Percentiles rank a stretch among this genome's conserved stretches.
phyloP scores from a whole-genome alignment of 2,797 vertebrate species.

The Pogoniulus pusillus region DNA sequence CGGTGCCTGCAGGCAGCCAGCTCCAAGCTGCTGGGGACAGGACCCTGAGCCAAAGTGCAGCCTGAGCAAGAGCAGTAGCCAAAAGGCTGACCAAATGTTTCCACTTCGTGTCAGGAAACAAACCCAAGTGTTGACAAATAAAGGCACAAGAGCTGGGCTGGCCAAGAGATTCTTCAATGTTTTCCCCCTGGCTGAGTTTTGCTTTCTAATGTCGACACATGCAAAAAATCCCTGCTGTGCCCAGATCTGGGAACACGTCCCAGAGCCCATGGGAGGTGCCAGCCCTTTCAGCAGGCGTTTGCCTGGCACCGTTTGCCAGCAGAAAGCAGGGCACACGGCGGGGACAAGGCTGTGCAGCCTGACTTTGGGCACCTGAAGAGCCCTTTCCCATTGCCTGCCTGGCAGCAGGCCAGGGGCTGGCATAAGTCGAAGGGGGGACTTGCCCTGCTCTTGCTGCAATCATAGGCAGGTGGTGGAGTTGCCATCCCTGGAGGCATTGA shows the following conservation, averaged over 20 bases:
- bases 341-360: background rate
- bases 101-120: conserved; percentile 17
- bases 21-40: background rate
- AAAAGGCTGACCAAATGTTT: conserved; percentile 19
- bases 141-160: background rate
- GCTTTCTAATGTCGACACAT: conserved; percentile 36
- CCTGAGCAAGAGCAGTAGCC: background rate
- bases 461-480: too few relatives aligned
- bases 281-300: background rate
- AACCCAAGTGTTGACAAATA: conserved; percentile 48
- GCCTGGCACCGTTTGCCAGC: background rate
- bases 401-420: background rate
- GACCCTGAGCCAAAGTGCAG: background rate
- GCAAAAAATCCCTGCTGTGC: background rate
- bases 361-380: background rate
- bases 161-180: background rate
- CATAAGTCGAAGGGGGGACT: rapidly evolving
- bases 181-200: background rate
- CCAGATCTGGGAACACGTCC: conserved; percentile 49
- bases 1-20: background rate
- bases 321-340: background rate
- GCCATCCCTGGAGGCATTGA: too few relatives aligned
- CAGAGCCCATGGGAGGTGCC: conserved; percentile 13
- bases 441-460: background rate
- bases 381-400: too few relatives aligned